Evolutionary conservation across 2,888 invertebrate species (phyloP).

Genomic region (Lasioglossum oenotherae): DNA sequence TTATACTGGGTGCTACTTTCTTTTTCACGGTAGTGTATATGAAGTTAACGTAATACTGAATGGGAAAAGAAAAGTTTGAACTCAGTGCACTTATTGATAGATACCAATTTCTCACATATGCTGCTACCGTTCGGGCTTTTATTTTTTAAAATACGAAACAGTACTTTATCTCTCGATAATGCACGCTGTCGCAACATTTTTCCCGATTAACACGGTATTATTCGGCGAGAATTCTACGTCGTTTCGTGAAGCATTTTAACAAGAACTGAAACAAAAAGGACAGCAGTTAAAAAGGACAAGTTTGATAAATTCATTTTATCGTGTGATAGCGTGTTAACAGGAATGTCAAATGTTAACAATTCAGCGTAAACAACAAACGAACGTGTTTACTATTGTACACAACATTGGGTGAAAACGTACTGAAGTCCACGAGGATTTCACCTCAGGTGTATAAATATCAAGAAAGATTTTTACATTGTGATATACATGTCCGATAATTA

Average conservation of each 20-base stretch:
- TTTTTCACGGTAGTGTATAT: not conserved
- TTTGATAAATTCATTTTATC: slow-evolving; percentile 15
- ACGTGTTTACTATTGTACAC: not conserved
- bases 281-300: not conserved
- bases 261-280: slow-evolving; percentile 22
- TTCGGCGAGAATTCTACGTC: not conserved
- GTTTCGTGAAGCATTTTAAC: slow-evolving; percentile 1
- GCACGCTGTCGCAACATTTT: slow-evolving; percentile 45
- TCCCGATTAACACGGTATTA: not conserved
- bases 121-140: slow-evolving; percentile 29
- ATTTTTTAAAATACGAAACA: slow-evolving; percentile 57
- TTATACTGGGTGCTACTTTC: too few species aligned
- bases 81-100: slow-evolving; percentile 13
- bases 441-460: not conserved
- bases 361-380: not conserved
- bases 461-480: not conserved
- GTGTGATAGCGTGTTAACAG: not conserved
- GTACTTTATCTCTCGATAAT: slow-evolving; percentile 33
- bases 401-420: not conserved
- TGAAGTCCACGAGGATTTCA: not conserved
- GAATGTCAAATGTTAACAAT: not conserved
- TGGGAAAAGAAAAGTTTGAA: not conserved
- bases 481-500: not conserved
- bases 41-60: not conserved
- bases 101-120: slow-evolving; percentile 66